Percentiles rank a stretch among this genome's conserved stretches.
These are phyloP conservation scores for Harmothoe impar DNA, from an alignment of 2,888 invertebrate genomes.

Conservation along the genomic window DNA sequence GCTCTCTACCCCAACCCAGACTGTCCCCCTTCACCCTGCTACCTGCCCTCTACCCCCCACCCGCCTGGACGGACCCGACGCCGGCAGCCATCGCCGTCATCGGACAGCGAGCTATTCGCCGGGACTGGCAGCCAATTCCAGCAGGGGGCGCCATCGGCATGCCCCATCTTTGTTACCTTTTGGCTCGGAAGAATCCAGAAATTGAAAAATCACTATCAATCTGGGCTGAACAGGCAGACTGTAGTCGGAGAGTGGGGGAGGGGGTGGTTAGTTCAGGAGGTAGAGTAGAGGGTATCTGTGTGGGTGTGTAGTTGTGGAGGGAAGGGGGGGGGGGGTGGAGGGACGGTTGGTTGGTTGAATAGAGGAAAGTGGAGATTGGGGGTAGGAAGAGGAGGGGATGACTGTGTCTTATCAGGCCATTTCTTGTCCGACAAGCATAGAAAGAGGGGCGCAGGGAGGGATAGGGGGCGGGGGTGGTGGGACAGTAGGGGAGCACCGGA, in stretches of 20 bases:
- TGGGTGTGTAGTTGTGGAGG: not conserved
- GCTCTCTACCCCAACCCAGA: not conserved
- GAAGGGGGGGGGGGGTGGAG: not conserved
- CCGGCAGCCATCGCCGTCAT: not conserved
- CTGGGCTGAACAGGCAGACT: not conserved
- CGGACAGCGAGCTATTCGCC: not conserved
- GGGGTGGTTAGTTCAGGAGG: not conserved
- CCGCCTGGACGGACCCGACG: not conserved
- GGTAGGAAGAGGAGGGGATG: not conserved
- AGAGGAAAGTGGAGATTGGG: not conserved
- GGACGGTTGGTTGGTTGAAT: not conserved
- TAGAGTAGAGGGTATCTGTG: not conserved
- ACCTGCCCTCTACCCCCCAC: not conserved
- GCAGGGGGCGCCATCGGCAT: not conserved
- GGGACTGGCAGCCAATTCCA: constrained; percentile 52
- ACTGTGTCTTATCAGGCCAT: not conserved
- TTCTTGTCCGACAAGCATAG: not conserved
- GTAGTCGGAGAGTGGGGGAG: not conserved
- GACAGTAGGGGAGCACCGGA: not conserved
- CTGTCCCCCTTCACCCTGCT: not conserved
- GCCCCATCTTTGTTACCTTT: constrained; percentile 50
- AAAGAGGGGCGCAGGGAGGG: not conserved
- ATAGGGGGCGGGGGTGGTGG: not conserved
- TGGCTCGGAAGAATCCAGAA: constrained; percentile 61
- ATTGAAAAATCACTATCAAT: constrained; percentile 62